Evolutionary conservation across 2,888 invertebrate species (phyloP).

Genomic region (Nasonovia ribisnigri): DNA sequence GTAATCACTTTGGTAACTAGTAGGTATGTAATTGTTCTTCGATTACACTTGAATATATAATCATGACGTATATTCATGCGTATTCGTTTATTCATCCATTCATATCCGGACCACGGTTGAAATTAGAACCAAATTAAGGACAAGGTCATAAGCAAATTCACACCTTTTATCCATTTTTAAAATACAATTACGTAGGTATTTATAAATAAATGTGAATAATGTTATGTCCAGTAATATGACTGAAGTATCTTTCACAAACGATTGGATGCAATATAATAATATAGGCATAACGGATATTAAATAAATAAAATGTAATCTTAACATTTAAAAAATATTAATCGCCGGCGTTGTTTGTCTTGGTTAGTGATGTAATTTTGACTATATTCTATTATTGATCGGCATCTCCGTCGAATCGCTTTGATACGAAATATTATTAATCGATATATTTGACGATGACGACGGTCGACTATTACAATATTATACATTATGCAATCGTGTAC

Average conservation of each 20-base stretch:
- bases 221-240: not conserved
- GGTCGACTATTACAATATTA: not conserved
- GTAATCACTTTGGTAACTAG: not conserved
- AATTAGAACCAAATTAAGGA: not conserved
- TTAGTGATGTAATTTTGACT: not conserved
- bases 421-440: not conserved
- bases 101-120: not conserved
- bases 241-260: not conserved
- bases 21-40: not conserved
- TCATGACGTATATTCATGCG: not conserved
- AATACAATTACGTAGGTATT: not conserved
- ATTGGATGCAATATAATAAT: not conserved
- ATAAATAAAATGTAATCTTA: not conserved
- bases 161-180: not conserved
- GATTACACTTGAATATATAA: not conserved
- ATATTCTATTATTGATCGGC: not conserved
- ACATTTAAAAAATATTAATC: not conserved
- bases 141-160: not conserved
- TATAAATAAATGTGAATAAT: not conserved
- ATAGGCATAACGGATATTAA: not conserved
- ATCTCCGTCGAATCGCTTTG: not conserved
- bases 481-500: not conserved
- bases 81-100: not conserved
- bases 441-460: not conserved
- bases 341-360: not conserved